Percentiles rank a stretch among this genome's conserved stretches.
Evolutionary conservation across 2,888 invertebrate genomes (phyloP).

Genomic region (Mactromeris polynyma): DNA sequence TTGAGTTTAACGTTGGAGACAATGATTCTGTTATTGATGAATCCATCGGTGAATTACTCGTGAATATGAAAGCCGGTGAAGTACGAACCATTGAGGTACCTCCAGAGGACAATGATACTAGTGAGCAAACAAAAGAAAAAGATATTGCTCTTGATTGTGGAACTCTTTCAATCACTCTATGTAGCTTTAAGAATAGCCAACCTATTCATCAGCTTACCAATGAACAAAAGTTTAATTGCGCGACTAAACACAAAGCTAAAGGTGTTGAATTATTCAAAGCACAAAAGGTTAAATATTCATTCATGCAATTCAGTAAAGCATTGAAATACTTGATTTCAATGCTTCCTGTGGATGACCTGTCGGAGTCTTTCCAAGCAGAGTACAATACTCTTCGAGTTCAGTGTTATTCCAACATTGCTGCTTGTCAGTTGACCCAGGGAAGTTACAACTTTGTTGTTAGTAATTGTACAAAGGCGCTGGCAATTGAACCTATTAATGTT

Average conservation of each 20-base stretch:
- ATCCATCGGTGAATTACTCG: constrained; percentile 80
- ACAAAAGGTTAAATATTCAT: constrained; percentile 91
- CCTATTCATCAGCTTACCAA: constrained; percentile 64
- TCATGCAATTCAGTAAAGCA: constrained; percentile 91
- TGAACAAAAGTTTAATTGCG: constrained; percentile 71
- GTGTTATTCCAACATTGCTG: constrained; percentile 94
- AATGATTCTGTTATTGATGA: constrained; percentile 81
- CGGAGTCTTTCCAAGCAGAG: constrained; percentile 48
- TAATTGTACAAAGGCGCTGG: constrained; percentile 89
- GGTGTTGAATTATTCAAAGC: constrained; percentile 90
- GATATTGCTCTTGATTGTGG: neutral
- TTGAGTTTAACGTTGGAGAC: constrained; percentile 74
- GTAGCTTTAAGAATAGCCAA: constrained; percentile 44
- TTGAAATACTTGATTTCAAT: constrained; percentile 91
- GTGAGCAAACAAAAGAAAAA: neutral
- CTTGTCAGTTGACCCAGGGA: constrained; percentile 92
- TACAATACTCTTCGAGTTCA: constrained; percentile 68
- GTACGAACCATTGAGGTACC: neutral
- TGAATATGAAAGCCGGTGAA: constrained; percentile 78
- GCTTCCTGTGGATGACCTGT: constrained; percentile 50
- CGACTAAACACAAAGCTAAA: constrained; percentile 71
- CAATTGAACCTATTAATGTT: constrained; percentile 87
- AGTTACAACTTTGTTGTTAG: constrained; percentile 91
- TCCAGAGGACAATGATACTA: neutral
- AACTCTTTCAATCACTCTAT: constrained; percentile 11